Percentiles rank a stretch among this genome's conserved stretches.
These are phyloP conservation scores for Argopecten irradians DNA, from an alignment of 1,140 invertebrate species.

Conservation along the genomic window DNA sequence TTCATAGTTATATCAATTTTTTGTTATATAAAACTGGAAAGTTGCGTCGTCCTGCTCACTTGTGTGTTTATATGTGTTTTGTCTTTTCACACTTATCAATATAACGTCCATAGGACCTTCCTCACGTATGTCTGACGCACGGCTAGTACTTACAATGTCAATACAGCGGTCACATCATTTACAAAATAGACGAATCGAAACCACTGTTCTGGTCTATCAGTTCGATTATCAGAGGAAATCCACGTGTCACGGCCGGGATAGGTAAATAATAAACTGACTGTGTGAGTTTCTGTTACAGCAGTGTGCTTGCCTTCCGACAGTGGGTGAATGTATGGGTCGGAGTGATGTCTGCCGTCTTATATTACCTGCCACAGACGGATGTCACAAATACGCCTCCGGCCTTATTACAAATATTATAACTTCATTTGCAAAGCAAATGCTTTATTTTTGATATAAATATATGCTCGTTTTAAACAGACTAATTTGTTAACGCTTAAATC, in stretches of 20 bases:
- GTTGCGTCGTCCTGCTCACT: background rate
- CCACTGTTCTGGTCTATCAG: background rate
- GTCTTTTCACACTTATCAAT: background rate
- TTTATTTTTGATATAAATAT: background rate
- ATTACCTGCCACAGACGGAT: background rate
- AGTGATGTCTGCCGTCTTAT: background rate
- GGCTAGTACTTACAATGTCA: background rate
- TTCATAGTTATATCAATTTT: background rate
- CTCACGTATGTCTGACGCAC: background rate
- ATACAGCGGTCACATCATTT: background rate
- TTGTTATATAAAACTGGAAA: background rate
- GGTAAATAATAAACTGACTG: background rate
- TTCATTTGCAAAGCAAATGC: slow-evolving; percentile 21
- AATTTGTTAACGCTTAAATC: background rate
- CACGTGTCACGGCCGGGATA: background rate
- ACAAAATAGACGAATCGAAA: background rate
- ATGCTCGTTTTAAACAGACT: background rate
- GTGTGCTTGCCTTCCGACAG: background rate
- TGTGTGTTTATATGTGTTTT: background rate
- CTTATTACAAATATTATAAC: background rate
- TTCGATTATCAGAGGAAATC: slow-evolving; percentile 16
- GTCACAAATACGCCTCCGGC: background rate
- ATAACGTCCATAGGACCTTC: background rate
- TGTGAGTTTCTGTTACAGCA: background rate
- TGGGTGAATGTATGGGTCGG: background rate